phyloP scores from a whole-genome alignment of 2,888 invertebrate species.

The Ophion slaviceki region DNA sequence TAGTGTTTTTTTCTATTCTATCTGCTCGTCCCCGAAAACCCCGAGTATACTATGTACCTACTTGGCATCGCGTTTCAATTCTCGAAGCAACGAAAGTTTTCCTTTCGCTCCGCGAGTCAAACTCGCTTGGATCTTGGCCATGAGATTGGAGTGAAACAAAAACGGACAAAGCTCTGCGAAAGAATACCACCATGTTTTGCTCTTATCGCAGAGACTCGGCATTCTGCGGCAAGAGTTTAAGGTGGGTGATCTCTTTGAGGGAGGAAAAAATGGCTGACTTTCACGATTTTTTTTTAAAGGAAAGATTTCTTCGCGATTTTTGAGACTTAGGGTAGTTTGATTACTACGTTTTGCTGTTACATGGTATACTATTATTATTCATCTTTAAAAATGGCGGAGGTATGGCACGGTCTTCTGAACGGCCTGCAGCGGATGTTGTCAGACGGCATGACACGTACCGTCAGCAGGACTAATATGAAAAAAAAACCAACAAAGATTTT shows the following conservation, averaged over 20 bases:
- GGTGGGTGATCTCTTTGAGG: background rate
- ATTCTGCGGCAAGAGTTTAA: background rate
- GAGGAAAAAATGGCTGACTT: background rate
- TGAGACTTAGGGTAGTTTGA: no score
- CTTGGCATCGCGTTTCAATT: conserved; percentile 4
- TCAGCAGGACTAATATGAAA: no score
- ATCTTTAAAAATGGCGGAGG: no score
- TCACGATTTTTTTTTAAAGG: no score
- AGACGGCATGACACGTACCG: no score
- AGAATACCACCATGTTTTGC: conserved; percentile 28
- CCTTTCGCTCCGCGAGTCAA: conserved; percentile 40
- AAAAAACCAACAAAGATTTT: no score
- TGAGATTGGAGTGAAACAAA: conserved; percentile 16
- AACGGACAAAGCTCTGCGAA: conserved; percentile 10
- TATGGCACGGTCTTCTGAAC: no score
- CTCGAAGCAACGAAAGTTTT: conserved; percentile 55
- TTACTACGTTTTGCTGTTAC: no score
- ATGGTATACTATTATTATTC: no score
- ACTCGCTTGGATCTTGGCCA: conserved; percentile 37
- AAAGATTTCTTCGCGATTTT: no score
- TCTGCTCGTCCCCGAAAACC: conserved; percentile 10
- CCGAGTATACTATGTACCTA: background rate
- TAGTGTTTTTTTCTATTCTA: background rate
- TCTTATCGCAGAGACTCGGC: conserved; percentile 22
- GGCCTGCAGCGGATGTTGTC: no score